These are phyloP conservation scores for Eupleurogrammus muticus DNA, from an alignment of 2,797 vertebrate species.

Conservation along the genomic window DNA sequence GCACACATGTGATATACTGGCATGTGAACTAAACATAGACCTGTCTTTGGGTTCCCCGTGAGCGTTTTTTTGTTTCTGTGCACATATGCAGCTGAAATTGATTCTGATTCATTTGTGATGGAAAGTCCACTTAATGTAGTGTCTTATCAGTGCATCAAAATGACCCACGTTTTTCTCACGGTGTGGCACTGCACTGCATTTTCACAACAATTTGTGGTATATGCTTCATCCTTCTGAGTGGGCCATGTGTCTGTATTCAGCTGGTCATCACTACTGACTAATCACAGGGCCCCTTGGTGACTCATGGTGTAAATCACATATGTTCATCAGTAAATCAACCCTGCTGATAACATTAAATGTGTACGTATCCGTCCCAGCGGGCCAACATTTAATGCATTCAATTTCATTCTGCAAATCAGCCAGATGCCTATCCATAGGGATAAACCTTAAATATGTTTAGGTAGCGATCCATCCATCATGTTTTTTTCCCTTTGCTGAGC, in stretches of 20 bases:
- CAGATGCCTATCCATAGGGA: slow-evolving; percentile 21
- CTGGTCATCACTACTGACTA: slow-evolving; percentile 46
- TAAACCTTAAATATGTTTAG: slow-evolving; percentile 18
- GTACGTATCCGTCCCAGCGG: slow-evolving; percentile 20
- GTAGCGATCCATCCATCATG: slow-evolving; percentile 44
- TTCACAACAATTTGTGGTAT: slow-evolving; percentile 7
- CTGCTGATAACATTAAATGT: slow-evolving; percentile 47
- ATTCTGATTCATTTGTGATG: slow-evolving; percentile 28
- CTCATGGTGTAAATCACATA: slow-evolving; percentile 49
- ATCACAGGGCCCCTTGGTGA: slow-evolving; percentile 50
- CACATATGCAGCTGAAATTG: slow-evolving; percentile 22
- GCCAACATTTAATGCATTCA: slow-evolving; percentile 24
- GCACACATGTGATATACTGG: slow-evolving; percentile 59
- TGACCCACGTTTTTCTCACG: background rate
- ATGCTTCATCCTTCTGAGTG: slow-evolving; percentile 20
- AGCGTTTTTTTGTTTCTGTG: slow-evolving; percentile 17
- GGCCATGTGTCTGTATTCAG: slow-evolving; percentile 41
- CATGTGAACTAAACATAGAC: slow-evolving; percentile 59
- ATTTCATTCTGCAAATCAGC: slow-evolving; percentile 37
- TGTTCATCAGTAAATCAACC: slow-evolving; percentile 54
- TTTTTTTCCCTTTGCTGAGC: slow-evolving; percentile 1
- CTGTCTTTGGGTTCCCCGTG: slow-evolving; percentile 33
- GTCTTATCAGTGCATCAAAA: slow-evolving; percentile 12
- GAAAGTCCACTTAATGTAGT: slow-evolving; percentile 13
- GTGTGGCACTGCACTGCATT: background rate